A percentile compares a stretch with the other conserved stretches of the same genome.
Evolutionary conservation across 2,888 invertebrate genomes (phyloP).

Genomic region (Taphrorychus bicolor): DNA sequence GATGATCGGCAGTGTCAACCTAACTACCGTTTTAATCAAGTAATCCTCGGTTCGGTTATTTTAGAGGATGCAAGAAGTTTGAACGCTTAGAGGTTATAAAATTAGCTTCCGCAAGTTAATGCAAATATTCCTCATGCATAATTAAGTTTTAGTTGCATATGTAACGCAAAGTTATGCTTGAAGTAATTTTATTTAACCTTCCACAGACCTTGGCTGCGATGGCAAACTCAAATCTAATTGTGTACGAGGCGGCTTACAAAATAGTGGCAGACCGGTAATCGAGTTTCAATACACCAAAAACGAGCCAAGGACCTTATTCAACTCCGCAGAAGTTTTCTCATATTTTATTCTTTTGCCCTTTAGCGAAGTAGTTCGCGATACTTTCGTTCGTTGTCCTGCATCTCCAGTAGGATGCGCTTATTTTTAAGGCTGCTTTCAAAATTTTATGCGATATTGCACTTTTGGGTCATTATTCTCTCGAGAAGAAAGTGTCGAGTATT

Average conservation of each 20-base stretch:
- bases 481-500: not conserved
- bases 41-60: too few species aligned
- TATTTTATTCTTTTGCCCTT: conserved; percentile 21
- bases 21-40: too few species aligned
- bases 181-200: not conserved
- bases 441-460: not conserved
- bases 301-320: conserved; percentile 12
- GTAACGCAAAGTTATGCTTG: not conserved
- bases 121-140: not conserved
- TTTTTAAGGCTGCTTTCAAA: not conserved
- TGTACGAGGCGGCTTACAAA: not conserved
- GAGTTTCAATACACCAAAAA: not conserved
- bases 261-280: not conserved
- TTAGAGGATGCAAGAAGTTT: too few species aligned
- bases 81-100: too few species aligned
- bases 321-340: conserved; percentile 22
- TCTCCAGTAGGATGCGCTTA: not conserved
- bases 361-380: conserved; percentile 16
- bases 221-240: not conserved
- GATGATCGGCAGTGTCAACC: too few species aligned
- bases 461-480: not conserved
- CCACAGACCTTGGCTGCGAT: not conserved
- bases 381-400: conserved; percentile 11
- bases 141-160: not conserved
- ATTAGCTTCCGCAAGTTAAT: too few species aligned